A percentile compares a stretch with the other conserved stretches of the same genome.
phyloP scores from a whole-genome alignment of 2,797 vertebrate species.

The Helarctos malayanus region DNA sequence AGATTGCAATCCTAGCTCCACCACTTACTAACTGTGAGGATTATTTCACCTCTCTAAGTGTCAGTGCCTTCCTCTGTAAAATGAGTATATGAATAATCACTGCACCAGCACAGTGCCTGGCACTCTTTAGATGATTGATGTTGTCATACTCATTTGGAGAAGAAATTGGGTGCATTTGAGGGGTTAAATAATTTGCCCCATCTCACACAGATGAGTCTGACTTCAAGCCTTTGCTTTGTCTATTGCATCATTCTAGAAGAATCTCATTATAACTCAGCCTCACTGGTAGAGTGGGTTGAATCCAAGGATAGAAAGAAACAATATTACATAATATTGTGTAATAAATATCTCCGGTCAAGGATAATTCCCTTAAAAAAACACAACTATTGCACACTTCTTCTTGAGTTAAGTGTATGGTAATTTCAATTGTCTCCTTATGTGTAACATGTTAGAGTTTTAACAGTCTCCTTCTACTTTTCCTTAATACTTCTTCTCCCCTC shows the following conservation, averaged over 20 bases:
- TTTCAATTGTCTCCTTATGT: not conserved
- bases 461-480: not conserved
- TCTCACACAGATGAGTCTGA: not conserved
- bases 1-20: not conserved
- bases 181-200: not conserved
- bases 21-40: not conserved
- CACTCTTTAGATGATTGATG: not conserved
- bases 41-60: not conserved
- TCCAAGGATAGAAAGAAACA: not conserved
- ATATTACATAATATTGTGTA: not conserved
- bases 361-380: not conserved
- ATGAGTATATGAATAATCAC: not conserved
- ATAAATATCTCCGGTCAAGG: constrained; percentile 21
- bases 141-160: not conserved
- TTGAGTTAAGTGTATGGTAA: not conserved
- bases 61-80: not conserved
- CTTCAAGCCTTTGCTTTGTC: not conserved
- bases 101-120: not conserved
- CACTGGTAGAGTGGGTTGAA: not conserved
- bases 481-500: not conserved
- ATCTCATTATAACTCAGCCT: not conserved
- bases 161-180: not conserved
- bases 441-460: not conserved
- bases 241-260: not conserved
- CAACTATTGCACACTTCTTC: not conserved